These are phyloP conservation scores for Nothoprocta perdicaria DNA, from an alignment of 2,113 vertebrate species.

Conservation along the genomic window DNA sequence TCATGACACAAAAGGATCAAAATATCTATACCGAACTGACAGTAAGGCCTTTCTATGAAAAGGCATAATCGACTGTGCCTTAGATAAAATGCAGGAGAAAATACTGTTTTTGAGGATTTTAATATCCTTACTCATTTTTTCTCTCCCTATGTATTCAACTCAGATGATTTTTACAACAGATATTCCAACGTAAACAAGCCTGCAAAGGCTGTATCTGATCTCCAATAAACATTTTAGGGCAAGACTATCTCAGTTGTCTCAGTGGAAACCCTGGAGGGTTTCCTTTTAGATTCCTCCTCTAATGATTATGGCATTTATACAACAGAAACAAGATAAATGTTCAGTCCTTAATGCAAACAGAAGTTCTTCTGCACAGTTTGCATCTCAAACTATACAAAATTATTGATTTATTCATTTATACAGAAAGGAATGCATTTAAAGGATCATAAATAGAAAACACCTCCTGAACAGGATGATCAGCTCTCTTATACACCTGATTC, in stretches of 20 bases:
- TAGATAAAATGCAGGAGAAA: slow-evolving; percentile 4
- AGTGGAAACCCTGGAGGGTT: not conserved
- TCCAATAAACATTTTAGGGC: not conserved
- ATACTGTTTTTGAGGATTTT: not conserved
- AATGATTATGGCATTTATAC: not conserved
- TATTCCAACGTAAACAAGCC: not conserved
- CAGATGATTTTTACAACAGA: not conserved
- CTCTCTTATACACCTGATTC: not conserved
- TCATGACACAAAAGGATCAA: not conserved
- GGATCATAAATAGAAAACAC: not conserved
- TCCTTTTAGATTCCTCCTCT: not conserved
- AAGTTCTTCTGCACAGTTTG: not conserved
- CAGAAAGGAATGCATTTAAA: not conserved
- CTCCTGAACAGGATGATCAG: not conserved
- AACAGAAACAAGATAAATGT: not conserved
- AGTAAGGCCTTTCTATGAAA: not conserved
- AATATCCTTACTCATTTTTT: not conserved
- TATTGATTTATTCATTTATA: not conserved
- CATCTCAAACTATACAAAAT: slow-evolving; percentile 8
- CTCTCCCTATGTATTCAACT: not conserved
- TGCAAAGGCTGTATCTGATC: not conserved
- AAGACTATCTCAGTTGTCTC: not conserved
- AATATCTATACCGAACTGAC: not conserved
- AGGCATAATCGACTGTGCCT: not conserved
- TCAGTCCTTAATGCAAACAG: not conserved